Evolutionary conservation across 1,140 invertebrate genomes (phyloP).

Genomic region (Mercenaria mercenaria): DNA sequence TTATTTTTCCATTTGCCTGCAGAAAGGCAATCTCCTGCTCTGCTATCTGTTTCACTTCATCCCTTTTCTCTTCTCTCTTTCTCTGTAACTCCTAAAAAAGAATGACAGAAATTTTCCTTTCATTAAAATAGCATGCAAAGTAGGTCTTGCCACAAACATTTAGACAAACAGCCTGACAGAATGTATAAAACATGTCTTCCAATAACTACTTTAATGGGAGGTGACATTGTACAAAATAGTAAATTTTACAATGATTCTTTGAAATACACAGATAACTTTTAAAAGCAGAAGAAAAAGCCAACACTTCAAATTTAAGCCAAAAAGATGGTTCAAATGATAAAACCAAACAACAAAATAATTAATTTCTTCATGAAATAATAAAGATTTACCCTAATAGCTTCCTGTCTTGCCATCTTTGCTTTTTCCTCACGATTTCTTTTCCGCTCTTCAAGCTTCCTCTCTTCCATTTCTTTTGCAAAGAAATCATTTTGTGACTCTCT

Average conservation of each 20-base stretch:
- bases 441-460: constrained; percentile 75
- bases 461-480: constrained; percentile 66
- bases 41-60: constrained; percentile 82
- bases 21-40: constrained; percentile 82
- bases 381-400: constrained; percentile 84
- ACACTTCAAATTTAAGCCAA: no score
- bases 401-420: constrained; percentile 80
- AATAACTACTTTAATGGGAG: no score
- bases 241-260: no score
- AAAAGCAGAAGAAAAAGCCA: no score
- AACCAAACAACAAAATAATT: no score
- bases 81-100: constrained; percentile 83
- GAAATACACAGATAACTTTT: no score
- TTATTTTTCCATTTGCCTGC: constrained; percentile 83
- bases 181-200: no score
- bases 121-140: background rate
- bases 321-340: no score
- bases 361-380: no score
- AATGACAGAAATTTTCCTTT: no score
- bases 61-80: constrained; percentile 82
- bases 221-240: no score
- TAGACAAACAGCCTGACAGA: background rate
- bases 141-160: background rate
- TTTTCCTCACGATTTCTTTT: constrained; percentile 82
- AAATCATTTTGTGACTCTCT: constrained; percentile 60